Base-by-base conservation (phyloP, 2,888 invertebrate species). In the Torymus tubicola region DNA sequence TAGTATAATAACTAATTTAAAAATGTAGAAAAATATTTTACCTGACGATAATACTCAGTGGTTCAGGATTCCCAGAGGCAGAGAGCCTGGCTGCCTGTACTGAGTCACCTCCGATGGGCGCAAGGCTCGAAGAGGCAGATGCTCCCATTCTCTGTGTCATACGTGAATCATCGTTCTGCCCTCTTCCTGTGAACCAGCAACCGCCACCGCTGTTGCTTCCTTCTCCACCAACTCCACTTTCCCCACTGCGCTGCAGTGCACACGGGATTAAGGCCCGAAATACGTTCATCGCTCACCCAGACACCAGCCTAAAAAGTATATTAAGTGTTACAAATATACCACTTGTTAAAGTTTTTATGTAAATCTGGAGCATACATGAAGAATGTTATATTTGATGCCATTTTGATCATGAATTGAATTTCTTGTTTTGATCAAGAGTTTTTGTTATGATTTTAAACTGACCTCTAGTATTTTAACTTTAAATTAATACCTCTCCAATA, bases 231-330 rank as follows among this genome's bases (percentile, higher is more conserved):
- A 83, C 85, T 84, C 86, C 88, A 86, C 87, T 90, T 84, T 89
- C 87, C 81, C 88, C 89, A 87, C 92, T 92, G 90, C 92, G 92
- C 91, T 93, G 92, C 91, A 92, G 91, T 89, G 92, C 93, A 92
- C 93, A 93, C 88, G 93, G 93, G 87, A 93, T 92, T 85, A 93
- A 88, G 87, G 92, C 92, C 89, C 92, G 92, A 89, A 93, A 92
- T 90, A 93, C 90, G 91, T 93, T 93, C 93, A 93, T 93, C 90
- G 91, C 92, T 92, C 89, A 91, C 92, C 92, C 92, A 92, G 92
- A 92, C 92, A 91, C 91, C 90, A 90, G 92, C 92, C 92, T 92
- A 87, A 80, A 87, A 87, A 71, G 72, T 73, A 67, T 79, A 12
- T 42, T 61, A 12, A 61, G 18, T 31, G 3, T 31, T 31, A 31